Percentiles rank a stretch among this genome's conserved stretches.
Conservation (phyloP, 2,113 vertebrate genomes). For the mouse (Mus musculus) region GRCm39 chr16:9634501-9635000, state of each 20-base stretch:
- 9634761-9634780: not conserved
- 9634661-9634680: too few species aligned
- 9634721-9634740: not conserved
- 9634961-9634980: not conserved
- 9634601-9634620: too few species aligned
- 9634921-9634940: not conserved
- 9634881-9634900: constrained; percentile 42
- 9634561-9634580: not conserved
- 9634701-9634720: not conserved
- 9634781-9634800: not conserved
- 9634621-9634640: not conserved
- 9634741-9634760: not conserved
- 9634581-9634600: not conserved
- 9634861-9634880: constrained; percentile 55
- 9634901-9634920: constrained; percentile 31
- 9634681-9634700: not conserved
- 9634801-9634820: not conserved
- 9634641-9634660: not conserved
- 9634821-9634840: not conserved
- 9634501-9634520: not conserved
- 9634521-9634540: too few species aligned
- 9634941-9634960: not conserved
- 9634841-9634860: not conserved
- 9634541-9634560: not conserved
- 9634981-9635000: not conserved